Percentiles rank a stretch among this genome's conserved stretches.
These are phyloP conservation scores for Erythrocercus mccallii DNA, from an alignment of 2,113 vertebrate genomes.

Conservation along the genomic window DNA sequence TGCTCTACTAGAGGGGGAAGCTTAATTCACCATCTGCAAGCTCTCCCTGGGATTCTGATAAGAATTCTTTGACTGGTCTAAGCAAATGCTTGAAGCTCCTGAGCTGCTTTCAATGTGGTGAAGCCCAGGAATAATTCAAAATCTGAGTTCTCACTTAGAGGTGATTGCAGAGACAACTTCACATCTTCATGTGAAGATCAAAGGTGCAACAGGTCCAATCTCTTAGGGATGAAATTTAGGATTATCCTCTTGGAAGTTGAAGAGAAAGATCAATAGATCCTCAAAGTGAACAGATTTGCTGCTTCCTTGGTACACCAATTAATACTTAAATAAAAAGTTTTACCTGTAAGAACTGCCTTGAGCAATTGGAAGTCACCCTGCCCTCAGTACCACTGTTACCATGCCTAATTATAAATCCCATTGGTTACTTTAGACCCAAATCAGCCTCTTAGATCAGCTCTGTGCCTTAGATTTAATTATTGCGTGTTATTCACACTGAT, in stretches of 20 bases:
- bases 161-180: neutral
- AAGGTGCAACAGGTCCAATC: neutral
- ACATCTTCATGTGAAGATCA: neutral
- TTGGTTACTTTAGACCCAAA: neutral
- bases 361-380: neutral
- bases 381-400: neutral
- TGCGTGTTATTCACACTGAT: neutral
- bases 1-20: neutral
- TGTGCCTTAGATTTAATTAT: neutral
- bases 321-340: neutral
- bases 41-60: neutral
- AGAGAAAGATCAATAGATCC: neutral
- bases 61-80: neutral
- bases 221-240: neutral
- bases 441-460: neutral
- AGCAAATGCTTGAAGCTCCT: neutral
- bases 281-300: neutral
- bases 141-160: neutral
- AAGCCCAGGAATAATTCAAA: neutral
- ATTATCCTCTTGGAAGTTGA: neutral
- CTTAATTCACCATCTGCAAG: neutral
- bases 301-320: fast-evolving
- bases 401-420: neutral
- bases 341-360: neutral
- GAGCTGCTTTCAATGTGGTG: neutral